Percentiles rank a stretch among this genome's conserved stretches.
Evolutionary conservation across 2,888 invertebrate species (phyloP).

Genomic region (Drosophila nr. fundita): DNA sequence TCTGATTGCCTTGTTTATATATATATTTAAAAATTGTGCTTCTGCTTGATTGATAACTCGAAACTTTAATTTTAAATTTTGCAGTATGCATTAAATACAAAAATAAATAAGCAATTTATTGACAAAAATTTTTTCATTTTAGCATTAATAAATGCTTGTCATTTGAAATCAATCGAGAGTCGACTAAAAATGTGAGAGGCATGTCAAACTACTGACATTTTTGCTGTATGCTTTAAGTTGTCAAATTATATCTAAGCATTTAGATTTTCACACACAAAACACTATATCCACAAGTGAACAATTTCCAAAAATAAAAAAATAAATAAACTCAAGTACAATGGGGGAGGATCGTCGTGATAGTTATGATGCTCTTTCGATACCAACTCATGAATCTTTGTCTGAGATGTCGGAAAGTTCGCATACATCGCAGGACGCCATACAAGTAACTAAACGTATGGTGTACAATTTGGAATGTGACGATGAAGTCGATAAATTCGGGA

Average conservation of each 20-base stretch:
- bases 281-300: background rate
- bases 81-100: background rate
- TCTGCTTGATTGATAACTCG: background rate
- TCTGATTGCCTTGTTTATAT: slow-evolving; percentile 9
- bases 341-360: slow-evolving; percentile 14
- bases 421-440: background rate
- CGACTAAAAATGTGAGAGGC: background rate
- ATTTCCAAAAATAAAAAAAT: background rate
- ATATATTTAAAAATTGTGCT: background rate
- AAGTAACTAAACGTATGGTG: slow-evolving; percentile 39
- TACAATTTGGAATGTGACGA: background rate
- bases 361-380: slow-evolving; percentile 36
- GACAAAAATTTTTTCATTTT: background rate
- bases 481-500: accelerated
- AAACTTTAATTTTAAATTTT: background rate
- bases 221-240: background rate
- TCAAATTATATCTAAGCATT: slow-evolving; percentile 3
- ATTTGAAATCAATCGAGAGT: background rate
- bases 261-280: background rate
- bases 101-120: background rate
- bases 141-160: background rate
- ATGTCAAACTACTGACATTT: background rate
- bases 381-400: slow-evolving; percentile 15
- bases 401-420: background rate
- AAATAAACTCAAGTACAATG: background rate